Conservation (phyloP, 2,113 vertebrate genomes). For the Bombycilla garrulus region DNA sequence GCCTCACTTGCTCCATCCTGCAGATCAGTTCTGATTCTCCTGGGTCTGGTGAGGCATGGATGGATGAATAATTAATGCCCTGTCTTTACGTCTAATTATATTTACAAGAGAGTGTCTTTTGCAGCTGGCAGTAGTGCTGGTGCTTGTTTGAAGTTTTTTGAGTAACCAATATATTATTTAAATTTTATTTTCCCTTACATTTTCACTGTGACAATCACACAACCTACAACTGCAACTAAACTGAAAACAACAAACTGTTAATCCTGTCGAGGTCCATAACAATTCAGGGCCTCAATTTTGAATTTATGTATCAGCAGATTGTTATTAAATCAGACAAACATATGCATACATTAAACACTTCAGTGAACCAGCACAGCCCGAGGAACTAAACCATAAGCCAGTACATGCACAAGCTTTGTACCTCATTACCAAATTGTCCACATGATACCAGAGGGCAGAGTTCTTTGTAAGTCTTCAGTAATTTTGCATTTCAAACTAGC, state of each 20-base stretch:
- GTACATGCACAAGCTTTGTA: neutral
- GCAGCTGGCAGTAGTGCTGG: neutral
- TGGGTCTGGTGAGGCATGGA: neutral
- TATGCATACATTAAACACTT: neutral
- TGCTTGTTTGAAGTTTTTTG: neutral
- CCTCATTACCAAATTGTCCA: neutral
- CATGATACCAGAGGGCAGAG: neutral
- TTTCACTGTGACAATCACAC: neutral
- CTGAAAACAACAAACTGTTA: neutral
- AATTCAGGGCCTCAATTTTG: neutral
- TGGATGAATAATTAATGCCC: neutral
- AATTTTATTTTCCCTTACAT: neutral
- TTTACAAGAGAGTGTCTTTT: neutral
- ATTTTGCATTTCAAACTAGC: neutral
- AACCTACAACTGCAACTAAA: neutral
- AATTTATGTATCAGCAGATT: constrained; percentile 7
- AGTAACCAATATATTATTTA: neutral
- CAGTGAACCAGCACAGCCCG: neutral
- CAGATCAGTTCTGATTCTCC: neutral
- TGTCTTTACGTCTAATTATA: neutral
- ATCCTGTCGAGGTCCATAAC: neutral
- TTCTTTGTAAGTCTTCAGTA: neutral
- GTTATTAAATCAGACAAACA: constrained; percentile 30
- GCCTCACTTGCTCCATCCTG: neutral
- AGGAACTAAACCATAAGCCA: neutral